Base-by-base conservation (phyloP, 2,797 vertebrate species). In the Clarias fuscus region DNA sequence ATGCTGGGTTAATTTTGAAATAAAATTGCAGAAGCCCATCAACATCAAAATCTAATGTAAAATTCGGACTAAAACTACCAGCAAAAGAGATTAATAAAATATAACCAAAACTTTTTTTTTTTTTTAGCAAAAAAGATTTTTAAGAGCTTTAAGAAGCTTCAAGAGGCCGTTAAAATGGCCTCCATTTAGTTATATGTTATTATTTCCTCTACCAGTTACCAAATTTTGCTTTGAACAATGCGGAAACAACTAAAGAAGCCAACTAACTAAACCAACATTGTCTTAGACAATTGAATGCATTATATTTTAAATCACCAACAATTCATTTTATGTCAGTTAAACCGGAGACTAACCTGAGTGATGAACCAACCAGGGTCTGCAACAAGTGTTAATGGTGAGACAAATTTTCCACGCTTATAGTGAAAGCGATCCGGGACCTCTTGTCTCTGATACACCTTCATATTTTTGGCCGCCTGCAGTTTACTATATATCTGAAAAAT, bases 351-450 rank as follows among this genome's bases (percentile, higher is more conserved):
- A 43, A 78, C 67, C 85, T 85, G 33, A 33, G 89, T 88, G 88
- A 99, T 98, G 81, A 99, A 98, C 98, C 98, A 99, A 82, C 97
- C 97, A 40, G 97, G 87, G 0, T 98, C 95, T 0, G 98, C 98
- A 91, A 99, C 95, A 0, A 99, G 94, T 0, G 97, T 99, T 88
- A 99, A 90, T 0, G 97, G 95, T 67, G 98, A 94, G 22, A 99
- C 97, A 87, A 98, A 99, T 92, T 92, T 97, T 20, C 98, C 98
- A 58, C 93, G 93, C 92, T 94, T 97, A 88, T 98, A 99, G 90
- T 97, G 93, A 92, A 96, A 98, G 5, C 97, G 95, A 76, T 94
- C 92, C 7, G 97, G 98, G 73, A 99, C 95, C 22, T 96, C 93
- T 18, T 95, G 86, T 84, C 86, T 95, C 86, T 90, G 91, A 64